Percentiles rank a stretch among this genome's conserved stretches.
phyloP scores from a whole-genome alignment of 2,888 invertebrate genomes.

The Colostygia pectinataria region DNA sequence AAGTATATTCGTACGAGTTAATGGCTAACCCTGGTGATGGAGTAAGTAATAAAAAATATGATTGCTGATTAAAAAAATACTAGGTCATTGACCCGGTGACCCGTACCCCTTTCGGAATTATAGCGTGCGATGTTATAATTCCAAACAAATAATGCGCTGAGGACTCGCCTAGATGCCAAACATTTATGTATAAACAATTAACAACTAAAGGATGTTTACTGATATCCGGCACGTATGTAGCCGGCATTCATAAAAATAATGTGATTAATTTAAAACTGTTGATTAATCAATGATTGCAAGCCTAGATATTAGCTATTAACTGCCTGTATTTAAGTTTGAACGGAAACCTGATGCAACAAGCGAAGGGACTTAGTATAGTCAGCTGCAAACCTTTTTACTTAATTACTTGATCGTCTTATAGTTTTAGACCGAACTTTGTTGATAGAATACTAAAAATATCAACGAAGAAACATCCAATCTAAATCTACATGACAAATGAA shows the following conservation, averaged over 20 bases:
- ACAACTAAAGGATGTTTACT: slow-evolving; percentile 6
- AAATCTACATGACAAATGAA: too few species aligned
- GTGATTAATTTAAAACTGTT: slow-evolving; percentile 11
- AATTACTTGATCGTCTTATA: too few species aligned
- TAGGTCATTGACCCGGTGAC: too few species aligned
- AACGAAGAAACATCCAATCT: too few species aligned
- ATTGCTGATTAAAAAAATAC: too few species aligned
- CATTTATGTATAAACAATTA: neutral
- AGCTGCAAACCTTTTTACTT: too few species aligned
- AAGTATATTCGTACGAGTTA: too few species aligned
- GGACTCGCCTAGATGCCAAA: neutral
- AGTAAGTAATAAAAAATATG: too few species aligned
- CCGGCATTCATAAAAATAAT: slow-evolving; percentile 9
- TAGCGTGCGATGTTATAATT: neutral
- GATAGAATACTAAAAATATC: too few species aligned
- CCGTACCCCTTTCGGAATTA: too few species aligned
- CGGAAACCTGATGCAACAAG: slow-evolving; percentile 46
- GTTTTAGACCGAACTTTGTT: too few species aligned
- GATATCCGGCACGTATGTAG: slow-evolving; percentile 8
- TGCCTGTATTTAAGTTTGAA: slow-evolving; percentile 35
- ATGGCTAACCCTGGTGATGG: too few species aligned
- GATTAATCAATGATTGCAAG: slow-evolving; percentile 21
- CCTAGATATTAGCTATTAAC: slow-evolving; percentile 22
- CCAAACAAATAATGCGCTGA: neutral
- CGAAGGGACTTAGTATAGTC: slow-evolving; percentile 43